Base-by-base conservation (phyloP, 2,797 vertebrate species). In the Paramormyrops hopkinsi region DNA sequence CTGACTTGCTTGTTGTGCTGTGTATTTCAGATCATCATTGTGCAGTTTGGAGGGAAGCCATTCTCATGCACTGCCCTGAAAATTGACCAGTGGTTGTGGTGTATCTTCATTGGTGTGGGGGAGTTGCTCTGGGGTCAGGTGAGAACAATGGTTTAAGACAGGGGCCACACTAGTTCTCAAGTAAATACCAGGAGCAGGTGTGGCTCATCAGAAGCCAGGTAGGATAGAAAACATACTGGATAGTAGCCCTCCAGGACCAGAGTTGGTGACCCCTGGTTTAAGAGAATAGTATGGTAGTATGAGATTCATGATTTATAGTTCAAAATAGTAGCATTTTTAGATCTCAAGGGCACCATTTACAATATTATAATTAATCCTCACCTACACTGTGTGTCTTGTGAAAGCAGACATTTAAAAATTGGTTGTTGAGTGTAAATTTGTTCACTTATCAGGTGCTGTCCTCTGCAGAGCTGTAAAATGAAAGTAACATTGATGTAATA, bases 111-210 rank as follows among this genome's bases (percentile, higher is more conserved):
- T 0, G 98, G 98, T 0, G 94, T 99, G 3, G 97, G 97, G 65
- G 98, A 99, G 93, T 96, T 99, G 92, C 96, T 99, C 76, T 99
- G 98, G 98, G 98, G 98, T 90, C 98, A 99, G 98, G 98, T 99
- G 92, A 94, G 95, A 82, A 56, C 91, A 93, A 93, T 22, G 65
- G 9, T 83, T 83, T 53, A 73, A 9, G 33, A 86, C 46, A 48
- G 46, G 46, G 46, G 29, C 29, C 29, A 29, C 29, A 29, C 1
- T 29, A 29, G 29, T 29, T 29, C 29, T 29, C 29, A 29, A 29
- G 29, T 29, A 29, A 29, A 29, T 29, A 29, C 29, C 29, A 29
- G 29, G 29, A 29, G 29, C 29, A 29, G 29, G 29, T 29, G 1
- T 48, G 8, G 8, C 8, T 48, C 46, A 48, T 48, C 46, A 48